Base-by-base conservation (phyloP, 2,797 vertebrate species). In the Salarias fasciatus region DNA sequence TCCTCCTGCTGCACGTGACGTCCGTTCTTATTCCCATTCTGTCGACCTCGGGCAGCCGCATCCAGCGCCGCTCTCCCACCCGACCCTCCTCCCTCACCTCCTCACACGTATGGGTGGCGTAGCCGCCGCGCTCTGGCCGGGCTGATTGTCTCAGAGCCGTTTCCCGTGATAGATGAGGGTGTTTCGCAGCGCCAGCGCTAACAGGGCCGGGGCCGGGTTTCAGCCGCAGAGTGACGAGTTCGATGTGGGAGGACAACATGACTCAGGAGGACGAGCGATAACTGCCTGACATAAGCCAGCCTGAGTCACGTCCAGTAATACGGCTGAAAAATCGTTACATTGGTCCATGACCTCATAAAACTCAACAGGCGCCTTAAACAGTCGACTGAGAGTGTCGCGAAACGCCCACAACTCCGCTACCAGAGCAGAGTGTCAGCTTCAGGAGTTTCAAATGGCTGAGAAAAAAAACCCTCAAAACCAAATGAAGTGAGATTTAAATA, bases 261-360 rank as follows among this genome's bases (percentile, higher is more conserved):
- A 89, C 76, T 83, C 76, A 86, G 74, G 67, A 72, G 41, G 52
- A 50, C 69, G 81, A 76, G 63, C 80, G 48, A 68, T 70, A 87
- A 80, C 43, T 61, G 28, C 33, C 63, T 78, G 74, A 82, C 69
- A 83, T 59, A 71, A 77, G 67, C 63, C 74, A 54, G 54, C 13
- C 38, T 76, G 75, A 83, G 65, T 85, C 72, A 80, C 15, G 53
- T 69, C 63, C 69, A 67, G 70, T 74, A 74, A 86, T 42, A 12
- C 49, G 60, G 62, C 33, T 41, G 24, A 57, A 66, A 65, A 74
- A 72, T 78, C 30, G 8, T 59, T 56, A 37, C 40, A 54, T 43
- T 44, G 42, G 40, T 10, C 47, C 38, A 60, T 78, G 77, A 83
- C 72, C 52, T 81, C 69, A 77, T 24, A 24, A 24, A 24, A 24